Evolutionary conservation across 2,113 vertebrate species (phyloP).

Genomic region (Anoplopoma fimbria): DNA sequence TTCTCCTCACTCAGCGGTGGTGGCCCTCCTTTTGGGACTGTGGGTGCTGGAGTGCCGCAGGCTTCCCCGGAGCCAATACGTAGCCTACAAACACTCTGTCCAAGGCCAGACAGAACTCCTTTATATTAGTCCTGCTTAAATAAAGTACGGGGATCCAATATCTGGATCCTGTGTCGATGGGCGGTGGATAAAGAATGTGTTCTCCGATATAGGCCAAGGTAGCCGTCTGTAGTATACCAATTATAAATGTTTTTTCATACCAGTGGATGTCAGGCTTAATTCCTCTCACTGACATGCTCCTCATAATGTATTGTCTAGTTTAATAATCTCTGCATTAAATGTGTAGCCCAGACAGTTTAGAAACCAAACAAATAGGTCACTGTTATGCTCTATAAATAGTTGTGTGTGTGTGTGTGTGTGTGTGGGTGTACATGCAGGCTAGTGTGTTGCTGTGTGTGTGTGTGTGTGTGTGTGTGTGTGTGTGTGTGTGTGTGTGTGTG

Average conservation of each 20-base stretch:
- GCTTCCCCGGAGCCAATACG: constrained; percentile 80
- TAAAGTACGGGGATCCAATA: constrained; percentile 64
- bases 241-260: neutral
- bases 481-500: constrained; percentile 13
- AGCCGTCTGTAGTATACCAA: constrained; percentile 10
- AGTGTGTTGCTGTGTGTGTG: constrained; percentile 38
- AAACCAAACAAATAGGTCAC: constrained; percentile 77
- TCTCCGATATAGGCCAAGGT: constrained; percentile 19
- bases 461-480: constrained; percentile 48
- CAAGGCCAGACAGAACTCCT: constrained; percentile 70
- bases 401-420: constrained; percentile 38
- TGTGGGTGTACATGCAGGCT: constrained; percentile 9
- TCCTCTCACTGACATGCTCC: neutral
- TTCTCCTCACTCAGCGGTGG: constrained; percentile 69
- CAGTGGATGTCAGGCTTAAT: neutral
- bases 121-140: constrained; percentile 77
- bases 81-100: constrained; percentile 79
- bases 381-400: constrained; percentile 77
- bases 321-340: constrained; percentile 40
- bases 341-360: constrained; percentile 46
- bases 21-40: constrained; percentile 75
- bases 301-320: constrained; percentile 31
- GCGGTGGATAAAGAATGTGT: constrained; percentile 26
- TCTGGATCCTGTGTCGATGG: constrained; percentile 55
- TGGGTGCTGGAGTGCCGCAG: constrained; percentile 77